Base-by-base conservation (phyloP, 2,113 vertebrate genomes). In the Scalopus aquaticus region DNA sequence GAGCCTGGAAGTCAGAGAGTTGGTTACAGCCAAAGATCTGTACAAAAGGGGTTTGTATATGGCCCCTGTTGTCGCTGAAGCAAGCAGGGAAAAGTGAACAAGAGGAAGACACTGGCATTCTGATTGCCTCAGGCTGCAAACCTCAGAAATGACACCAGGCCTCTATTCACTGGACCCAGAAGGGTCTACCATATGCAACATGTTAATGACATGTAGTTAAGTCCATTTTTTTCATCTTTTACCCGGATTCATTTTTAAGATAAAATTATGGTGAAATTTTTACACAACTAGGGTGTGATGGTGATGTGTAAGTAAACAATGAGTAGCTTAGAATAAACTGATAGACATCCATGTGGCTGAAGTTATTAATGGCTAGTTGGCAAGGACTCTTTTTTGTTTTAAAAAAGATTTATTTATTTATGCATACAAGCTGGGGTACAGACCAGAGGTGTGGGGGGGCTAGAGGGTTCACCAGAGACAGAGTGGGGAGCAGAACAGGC, bases 221-320 rank as follows among this genome's bases (percentile, higher is more conserved):
- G 97, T 98, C 98, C 98, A 98, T 95, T 98, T 99, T 99, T 56
- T 60, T 98, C 96, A 95, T 98, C 98, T 99, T 97, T 98, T 98
- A 99, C 98, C 99, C 98, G 97, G 98, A 97, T 97, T 95, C 72
- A 94, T 97, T 98, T 99, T 98, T 99, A 99, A 99, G 98, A 98
- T 22, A 56, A 97, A 96, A 96, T 98, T 97, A 98, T 98, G 98
- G 98, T 98, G 98, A 98, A 98, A 98, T 96, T 98, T 56, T 98
- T 98, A 98, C 95, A 98, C 98, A 97, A 97, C 90, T 94, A 94
- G 96, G 98, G 12, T 97, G 98, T 95, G 96, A 96, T 98, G 98
- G 98, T 98, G 98, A 98, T 97, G 98, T 98, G 98, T 98, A 98
- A 98, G 98, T 98, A 98, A 98, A 97, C 97, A 97, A 93, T 96